A percentile compares a stretch with the other conserved stretches of the same genome.
Evolutionary conservation across 1,140 invertebrate genomes (phyloP).

Genomic region (Cylas formicarius): DNA sequence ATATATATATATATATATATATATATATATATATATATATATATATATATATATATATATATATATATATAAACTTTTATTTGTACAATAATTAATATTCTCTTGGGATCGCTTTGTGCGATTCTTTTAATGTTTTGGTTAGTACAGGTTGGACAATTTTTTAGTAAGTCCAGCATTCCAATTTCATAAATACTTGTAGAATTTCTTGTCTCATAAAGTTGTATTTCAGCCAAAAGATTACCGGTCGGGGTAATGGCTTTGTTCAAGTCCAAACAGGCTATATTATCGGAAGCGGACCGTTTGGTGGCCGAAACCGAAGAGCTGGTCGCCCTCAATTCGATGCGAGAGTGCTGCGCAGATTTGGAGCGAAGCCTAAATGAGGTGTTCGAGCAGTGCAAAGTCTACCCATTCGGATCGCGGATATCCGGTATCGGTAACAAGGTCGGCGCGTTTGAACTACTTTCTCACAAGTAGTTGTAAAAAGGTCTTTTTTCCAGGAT

Average conservation of each 20-base stretch:
- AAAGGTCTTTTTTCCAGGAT: constrained; percentile 22
- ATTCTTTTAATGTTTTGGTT: no score
- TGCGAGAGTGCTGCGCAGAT: constrained; percentile 25
- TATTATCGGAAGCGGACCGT: constrained; percentile 13
- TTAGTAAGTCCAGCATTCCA: no score
- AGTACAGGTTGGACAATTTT: no score
- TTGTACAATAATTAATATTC: not conserved
- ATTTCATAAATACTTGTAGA: not conserved
- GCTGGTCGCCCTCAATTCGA: constrained; percentile 16
- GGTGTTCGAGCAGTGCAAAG: constrained; percentile 28
- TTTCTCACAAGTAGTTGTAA: not conserved
- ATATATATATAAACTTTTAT: not conserved
- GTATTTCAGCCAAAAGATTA: constrained; percentile 27
- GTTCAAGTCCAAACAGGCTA: constrained; percentile 18
- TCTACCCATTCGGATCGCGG: constrained; percentile 46
- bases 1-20: no score
- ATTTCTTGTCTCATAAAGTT: not conserved
- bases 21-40: no score
- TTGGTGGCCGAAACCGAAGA: constrained; percentile 23
- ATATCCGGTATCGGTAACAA: constrained; percentile 39
- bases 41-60: not conserved
- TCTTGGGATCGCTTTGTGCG: no score
- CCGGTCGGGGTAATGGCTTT: constrained; percentile 21
- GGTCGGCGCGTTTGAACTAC: constrained; percentile 28
- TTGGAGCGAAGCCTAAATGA: constrained; percentile 23